Evolutionary conservation across 1,140 invertebrate genomes (phyloP).

Genomic region (Euglossa dilemma): DNA sequence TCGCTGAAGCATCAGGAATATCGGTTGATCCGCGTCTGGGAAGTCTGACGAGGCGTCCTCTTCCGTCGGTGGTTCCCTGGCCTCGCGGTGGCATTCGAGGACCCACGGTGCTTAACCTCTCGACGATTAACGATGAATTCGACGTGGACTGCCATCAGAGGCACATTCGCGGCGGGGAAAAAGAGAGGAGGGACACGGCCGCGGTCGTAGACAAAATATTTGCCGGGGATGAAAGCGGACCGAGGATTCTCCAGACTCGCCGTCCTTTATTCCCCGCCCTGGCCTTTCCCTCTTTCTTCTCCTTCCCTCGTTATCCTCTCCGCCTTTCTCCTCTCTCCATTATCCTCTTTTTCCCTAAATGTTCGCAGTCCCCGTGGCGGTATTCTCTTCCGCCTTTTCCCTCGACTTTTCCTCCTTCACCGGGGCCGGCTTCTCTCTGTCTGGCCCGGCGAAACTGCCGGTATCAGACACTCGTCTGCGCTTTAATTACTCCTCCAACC

Average conservation of each 20-base stretch:
- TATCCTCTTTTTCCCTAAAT: slow-evolving; percentile 17
- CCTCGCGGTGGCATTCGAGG: slow-evolving; percentile 9
- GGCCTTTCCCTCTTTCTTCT: neutral
- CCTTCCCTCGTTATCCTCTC: slow-evolving; percentile 24
- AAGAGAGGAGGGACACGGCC: neutral
- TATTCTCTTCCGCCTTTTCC: neutral
- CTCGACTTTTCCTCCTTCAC: neutral
- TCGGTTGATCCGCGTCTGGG: neutral
- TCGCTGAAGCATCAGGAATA: neutral
- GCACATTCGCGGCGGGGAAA: neutral
- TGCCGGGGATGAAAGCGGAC: slow-evolving; percentile 9
- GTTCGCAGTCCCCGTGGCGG: neutral
- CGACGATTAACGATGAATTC: slow-evolving; percentile 63
- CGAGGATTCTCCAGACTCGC: neutral
- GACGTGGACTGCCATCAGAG: neutral
- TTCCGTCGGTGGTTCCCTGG: neutral
- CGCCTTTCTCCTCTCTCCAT: neutral
- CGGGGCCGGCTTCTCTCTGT: neutral
- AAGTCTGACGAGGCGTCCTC: neutral
- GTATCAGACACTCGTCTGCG: slow-evolving; percentile 62
- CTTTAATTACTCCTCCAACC: slow-evolving; percentile 68
- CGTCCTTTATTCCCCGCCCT: neutral
- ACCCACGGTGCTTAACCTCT: slow-evolving; percentile 42
- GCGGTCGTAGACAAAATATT: slow-evolving; percentile 47
- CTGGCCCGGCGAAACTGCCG: slow-evolving; percentile 22